These are phyloP conservation scores for Euproctis similis DNA, from an alignment of 2,888 invertebrate species.

Conservation along the genomic window DNA sequence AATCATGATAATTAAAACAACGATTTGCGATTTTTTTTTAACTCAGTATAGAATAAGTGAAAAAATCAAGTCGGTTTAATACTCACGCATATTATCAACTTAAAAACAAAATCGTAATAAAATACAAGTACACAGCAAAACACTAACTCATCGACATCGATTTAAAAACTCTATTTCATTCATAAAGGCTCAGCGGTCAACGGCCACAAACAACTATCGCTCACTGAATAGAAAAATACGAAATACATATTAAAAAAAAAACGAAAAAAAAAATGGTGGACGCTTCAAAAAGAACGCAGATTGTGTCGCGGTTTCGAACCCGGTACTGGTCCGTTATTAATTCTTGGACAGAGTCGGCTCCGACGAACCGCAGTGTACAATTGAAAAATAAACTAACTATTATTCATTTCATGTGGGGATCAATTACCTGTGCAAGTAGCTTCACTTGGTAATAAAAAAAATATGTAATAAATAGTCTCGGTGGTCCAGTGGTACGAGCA, in stretches of 20 bases:
- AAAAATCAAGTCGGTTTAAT: too few species aligned
- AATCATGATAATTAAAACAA: too few species aligned
- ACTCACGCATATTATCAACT: too few species aligned
- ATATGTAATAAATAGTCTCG: too few species aligned
- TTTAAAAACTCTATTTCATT: constrained; percentile 37
- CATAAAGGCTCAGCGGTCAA: constrained; percentile 51
- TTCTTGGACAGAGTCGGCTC: constrained; percentile 60
- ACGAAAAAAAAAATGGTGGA: constrained; percentile 28
- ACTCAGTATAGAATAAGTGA: too few species aligned
- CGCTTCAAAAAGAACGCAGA: constrained; percentile 62
- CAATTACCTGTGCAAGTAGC: constrained; percentile 51
- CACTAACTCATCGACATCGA: constrained; percentile 21
- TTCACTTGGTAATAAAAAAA: constrained; percentile 36
- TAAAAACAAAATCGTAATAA: too few species aligned
- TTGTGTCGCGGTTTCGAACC: constrained; percentile 62
- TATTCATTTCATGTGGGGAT: constrained; percentile 59
- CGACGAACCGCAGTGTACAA: constrained; percentile 56
- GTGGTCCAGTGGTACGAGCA: too few species aligned
- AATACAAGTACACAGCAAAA: too few species aligned
- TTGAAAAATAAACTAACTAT: constrained; percentile 73
- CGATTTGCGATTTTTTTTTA: too few species aligned
- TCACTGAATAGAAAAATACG: constrained; percentile 55
- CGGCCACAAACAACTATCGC: constrained; percentile 71
- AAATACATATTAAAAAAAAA: constrained; percentile 34
- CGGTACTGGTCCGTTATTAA: constrained; percentile 57